Evolutionary conservation across 1,140 invertebrate species (phyloP).

Genomic region (Solenopsis fugax): DNA sequence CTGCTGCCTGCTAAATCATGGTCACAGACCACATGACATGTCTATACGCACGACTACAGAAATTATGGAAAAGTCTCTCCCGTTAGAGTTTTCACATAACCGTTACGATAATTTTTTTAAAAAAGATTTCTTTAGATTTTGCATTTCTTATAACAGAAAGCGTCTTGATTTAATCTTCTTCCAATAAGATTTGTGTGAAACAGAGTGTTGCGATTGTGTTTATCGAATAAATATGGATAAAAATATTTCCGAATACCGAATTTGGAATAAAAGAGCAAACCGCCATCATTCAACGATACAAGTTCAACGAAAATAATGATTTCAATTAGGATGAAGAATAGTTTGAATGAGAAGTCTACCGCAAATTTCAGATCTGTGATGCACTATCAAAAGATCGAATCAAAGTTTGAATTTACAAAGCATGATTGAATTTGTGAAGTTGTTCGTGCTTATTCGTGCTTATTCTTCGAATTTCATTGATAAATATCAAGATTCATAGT

Average conservation of each 20-base stretch:
- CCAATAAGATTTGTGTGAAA: not conserved
- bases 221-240: not conserved
- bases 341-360: not conserved
- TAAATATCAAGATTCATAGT: not conserved
- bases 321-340: not conserved
- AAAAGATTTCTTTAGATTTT: not conserved
- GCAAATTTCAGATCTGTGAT: not conserved
- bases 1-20: not conserved
- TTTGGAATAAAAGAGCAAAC: not conserved
- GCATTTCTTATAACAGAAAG: not conserved
- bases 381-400: not conserved
- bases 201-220: not conserved
- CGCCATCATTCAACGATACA: not conserved
- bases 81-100: not conserved
- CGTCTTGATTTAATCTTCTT: not conserved
- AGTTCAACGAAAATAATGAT: not conserved
- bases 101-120: not conserved
- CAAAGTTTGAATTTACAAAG: not conserved
- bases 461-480: not conserved
- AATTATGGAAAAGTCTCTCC: not conserved
- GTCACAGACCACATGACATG: slow-evolving; percentile 15
- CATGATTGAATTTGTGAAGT: not conserved
- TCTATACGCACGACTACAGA: not conserved
- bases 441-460: not conserved
- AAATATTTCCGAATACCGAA: not conserved